These are phyloP conservation scores for Echeneis naucrates DNA, from an alignment of 2,797 vertebrate genomes.

Conservation along the genomic window DNA sequence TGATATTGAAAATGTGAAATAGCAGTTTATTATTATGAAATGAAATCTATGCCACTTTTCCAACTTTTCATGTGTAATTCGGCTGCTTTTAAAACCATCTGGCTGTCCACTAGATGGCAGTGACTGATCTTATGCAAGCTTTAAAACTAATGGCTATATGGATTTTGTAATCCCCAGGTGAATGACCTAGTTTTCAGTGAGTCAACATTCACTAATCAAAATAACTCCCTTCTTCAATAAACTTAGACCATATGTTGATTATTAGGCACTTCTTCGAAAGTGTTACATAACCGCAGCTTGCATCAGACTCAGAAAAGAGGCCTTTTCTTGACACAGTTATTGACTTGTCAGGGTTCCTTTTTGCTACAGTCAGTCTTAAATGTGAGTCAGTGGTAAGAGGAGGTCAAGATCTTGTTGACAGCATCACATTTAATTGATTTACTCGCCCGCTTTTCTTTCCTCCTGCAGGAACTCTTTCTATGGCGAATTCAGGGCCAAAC, in stretches of 20 bases:
- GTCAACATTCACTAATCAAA: slow-evolving; percentile 63
- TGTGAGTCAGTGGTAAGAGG: slow-evolving; percentile 8
- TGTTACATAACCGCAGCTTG: slow-evolving; percentile 57
- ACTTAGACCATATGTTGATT: slow-evolving; percentile 58
- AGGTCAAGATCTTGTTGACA: slow-evolving; percentile 22
- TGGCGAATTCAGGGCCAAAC: slow-evolving; percentile 96
- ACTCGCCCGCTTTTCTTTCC: slow-evolving; percentile 18
- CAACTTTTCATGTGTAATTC: not conserved
- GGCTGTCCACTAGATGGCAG: slow-evolving; percentile 79
- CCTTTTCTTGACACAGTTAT: slow-evolving; percentile 47
- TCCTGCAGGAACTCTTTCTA: slow-evolving; percentile 91
- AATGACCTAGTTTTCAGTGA: slow-evolving; percentile 80
- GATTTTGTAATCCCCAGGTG: slow-evolving; percentile 68
- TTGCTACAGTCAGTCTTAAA: slow-evolving; percentile 1
- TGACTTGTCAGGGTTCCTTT: slow-evolving; percentile 17
- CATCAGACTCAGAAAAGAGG: slow-evolving; percentile 46
- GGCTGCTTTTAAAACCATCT: not conserved
- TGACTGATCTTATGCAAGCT: slow-evolving; percentile 29
- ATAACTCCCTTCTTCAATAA: slow-evolving; percentile 48
- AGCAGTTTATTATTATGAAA: not conserved
- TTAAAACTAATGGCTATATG: slow-evolving; percentile 17
- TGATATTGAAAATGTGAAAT: not conserved
- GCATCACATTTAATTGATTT: slow-evolving; percentile 21
- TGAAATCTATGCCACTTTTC: not conserved
- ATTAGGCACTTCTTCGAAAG: slow-evolving; percentile 38